A percentile compares a stretch with the other conserved stretches of the same genome.
Evolutionary conservation across 2,113 vertebrate genomes (phyloP).

Genomic region (Campylomormyrus numenius): DNA sequence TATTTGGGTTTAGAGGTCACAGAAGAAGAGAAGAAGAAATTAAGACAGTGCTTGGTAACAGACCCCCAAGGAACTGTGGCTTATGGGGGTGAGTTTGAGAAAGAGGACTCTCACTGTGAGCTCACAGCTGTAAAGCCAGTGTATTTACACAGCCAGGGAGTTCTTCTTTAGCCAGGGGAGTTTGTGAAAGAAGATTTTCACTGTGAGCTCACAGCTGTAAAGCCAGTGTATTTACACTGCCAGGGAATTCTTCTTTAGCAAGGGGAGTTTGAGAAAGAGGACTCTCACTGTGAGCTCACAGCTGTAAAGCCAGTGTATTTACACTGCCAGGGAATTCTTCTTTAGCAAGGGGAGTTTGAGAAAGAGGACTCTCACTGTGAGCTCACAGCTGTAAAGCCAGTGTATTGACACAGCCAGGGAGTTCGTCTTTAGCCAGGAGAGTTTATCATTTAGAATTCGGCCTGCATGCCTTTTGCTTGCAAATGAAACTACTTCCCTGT

Average conservation of each 20-base stretch:
- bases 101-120: neutral
- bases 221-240: neutral
- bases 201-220: neutral
- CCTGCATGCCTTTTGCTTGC: neutral
- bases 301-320: neutral
- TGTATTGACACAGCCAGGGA: neutral
- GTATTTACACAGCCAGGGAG: neutral
- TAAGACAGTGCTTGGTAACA: slow-evolving; percentile 66
- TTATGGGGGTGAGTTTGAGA: slow-evolving; percentile 66
- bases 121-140: neutral
- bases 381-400: neutral
- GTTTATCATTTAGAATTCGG: neutral
- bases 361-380: neutral
- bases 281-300: neutral
- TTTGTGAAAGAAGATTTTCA: neutral
- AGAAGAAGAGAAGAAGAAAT: slow-evolving; percentile 69
- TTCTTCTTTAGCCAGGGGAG: neutral
- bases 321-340: neutral
- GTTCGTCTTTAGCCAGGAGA: neutral
- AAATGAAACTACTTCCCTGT: neutral
- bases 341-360: neutral
- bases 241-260: neutral
- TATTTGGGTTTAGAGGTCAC: slow-evolving; percentile 74
- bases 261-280: neutral
- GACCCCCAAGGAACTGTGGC: slow-evolving; percentile 81